phyloP scores from a whole-genome alignment of 1,140 invertebrate genomes.

The Prorops nasuta region DNA sequence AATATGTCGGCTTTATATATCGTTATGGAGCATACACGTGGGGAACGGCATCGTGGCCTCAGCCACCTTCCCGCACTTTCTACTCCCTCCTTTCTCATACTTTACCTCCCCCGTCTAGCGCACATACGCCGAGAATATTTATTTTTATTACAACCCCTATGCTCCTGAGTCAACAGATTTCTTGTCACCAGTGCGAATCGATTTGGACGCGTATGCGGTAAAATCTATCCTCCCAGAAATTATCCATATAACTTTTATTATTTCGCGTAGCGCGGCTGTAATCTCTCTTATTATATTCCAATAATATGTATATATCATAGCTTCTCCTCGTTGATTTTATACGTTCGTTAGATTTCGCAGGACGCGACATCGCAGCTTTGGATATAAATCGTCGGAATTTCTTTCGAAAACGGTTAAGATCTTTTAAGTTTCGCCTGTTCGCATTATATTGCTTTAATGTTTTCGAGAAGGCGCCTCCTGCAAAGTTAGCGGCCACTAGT shows the following conservation, averaged over 20 bases:
- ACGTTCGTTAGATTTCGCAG: too few relatives aligned
- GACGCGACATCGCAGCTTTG: too few relatives aligned
- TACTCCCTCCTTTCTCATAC: slow-evolving; percentile 20
- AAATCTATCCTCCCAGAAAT: slow-evolving; percentile 13
- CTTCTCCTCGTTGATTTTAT: too few relatives aligned
- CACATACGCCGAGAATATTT: slow-evolving; percentile 36
- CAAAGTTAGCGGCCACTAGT: slow-evolving; percentile 50
- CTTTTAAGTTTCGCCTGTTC: slow-evolving; percentile 4
- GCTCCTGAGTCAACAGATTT: slow-evolving; percentile 43
- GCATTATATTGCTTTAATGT: slow-evolving; percentile 49
- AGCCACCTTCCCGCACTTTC: slow-evolving; percentile 9
- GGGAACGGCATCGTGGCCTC: slow-evolving; percentile 26
- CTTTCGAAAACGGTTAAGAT: slow-evolving; percentile 8
- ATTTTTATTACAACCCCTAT: slow-evolving; percentile 42
- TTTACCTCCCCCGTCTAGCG: slow-evolving; percentile 19
- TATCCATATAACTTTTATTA: slow-evolving; percentile 19
- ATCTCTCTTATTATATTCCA: not conserved
- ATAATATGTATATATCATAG: too few relatives aligned
- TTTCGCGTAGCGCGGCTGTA: not conserved
- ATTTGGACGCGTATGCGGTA: slow-evolving; percentile 17
- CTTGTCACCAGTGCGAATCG: slow-evolving; percentile 32
- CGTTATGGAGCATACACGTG: slow-evolving; percentile 32
- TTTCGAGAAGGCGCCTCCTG: slow-evolving; percentile 40
- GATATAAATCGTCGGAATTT: too few relatives aligned
- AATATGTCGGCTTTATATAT: slow-evolving; percentile 44